A percentile compares a stretch with the other conserved stretches of the same genome.
phyloP scores from a whole-genome alignment of 2,888 invertebrate species.

The Xestobium rufovillosum region DNA sequence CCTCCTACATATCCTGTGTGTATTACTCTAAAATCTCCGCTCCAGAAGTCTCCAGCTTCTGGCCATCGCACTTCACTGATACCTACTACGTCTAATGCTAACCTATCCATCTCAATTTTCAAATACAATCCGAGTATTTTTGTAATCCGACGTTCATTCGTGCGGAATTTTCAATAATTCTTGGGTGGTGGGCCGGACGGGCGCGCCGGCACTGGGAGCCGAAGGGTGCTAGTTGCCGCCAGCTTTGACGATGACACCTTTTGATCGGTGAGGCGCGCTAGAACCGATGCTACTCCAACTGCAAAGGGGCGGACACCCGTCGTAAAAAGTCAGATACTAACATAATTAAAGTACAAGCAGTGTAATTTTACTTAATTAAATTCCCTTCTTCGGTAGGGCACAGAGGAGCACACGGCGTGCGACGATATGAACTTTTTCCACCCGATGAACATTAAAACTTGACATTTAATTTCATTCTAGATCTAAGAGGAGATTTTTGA shows the following conservation, averaged over 20 bases:
- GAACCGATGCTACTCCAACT: slow-evolving; percentile 32
- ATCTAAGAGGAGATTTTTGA: slow-evolving; percentile 47
- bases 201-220: too few relatives aligned
- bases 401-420: slow-evolving; percentile 21
- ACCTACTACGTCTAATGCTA: too few relatives aligned
- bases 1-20: too few relatives aligned
- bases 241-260: slow-evolving; percentile 40
- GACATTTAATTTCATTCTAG: slow-evolving; percentile 48
- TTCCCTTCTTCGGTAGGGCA: slow-evolving; percentile 43
- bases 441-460: slow-evolving; percentile 48
- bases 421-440: slow-evolving; percentile 48
- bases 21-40: too few relatives aligned
- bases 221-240: too few relatives aligned
- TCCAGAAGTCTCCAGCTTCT: too few relatives aligned
- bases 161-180: too few relatives aligned
- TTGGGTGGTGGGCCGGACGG: too few relatives aligned
- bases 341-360: slow-evolving; percentile 51
- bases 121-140: too few relatives aligned
- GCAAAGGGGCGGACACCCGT: slow-evolving; percentile 31
- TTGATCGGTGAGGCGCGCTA: slow-evolving; percentile 39
- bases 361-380: slow-evolving; percentile 52
- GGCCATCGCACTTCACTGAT: too few relatives aligned
- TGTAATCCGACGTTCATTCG: too few relatives aligned
- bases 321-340: slow-evolving; percentile 47
- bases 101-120: too few relatives aligned